Conservation (phyloP, 1,140 invertebrate genomes). For the Drosophila cardini region DNA sequence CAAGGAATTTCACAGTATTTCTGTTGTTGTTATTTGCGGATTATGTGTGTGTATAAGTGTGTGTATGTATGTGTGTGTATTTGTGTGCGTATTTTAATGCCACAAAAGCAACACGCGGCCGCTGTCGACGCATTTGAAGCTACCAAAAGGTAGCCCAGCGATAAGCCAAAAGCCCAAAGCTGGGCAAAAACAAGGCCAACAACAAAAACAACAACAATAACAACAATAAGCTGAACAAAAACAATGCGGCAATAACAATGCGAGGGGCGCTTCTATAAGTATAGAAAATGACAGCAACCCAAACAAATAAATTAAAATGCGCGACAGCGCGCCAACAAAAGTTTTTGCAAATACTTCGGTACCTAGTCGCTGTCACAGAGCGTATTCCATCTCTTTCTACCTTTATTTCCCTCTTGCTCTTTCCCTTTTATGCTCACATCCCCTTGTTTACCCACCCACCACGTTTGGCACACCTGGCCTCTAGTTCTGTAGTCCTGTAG, state of each 20-base stretch:
- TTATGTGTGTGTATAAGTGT: slow-evolving; percentile 45
- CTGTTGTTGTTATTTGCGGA: slow-evolving; percentile 42
- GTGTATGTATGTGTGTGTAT: slow-evolving; percentile 49
- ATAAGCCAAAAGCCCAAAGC: slow-evolving; percentile 61
- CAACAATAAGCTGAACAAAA: slow-evolving; percentile 42
- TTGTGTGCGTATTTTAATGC: slow-evolving; percentile 67
- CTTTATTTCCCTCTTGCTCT: not conserved
- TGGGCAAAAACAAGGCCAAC: slow-evolving; percentile 34
- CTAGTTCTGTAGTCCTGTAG: slow-evolving; percentile 15
- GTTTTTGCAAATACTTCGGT: slow-evolving; percentile 28
- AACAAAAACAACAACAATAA: slow-evolving; percentile 14
- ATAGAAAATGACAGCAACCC: slow-evolving; percentile 75
- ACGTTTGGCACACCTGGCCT: slow-evolving; percentile 13
- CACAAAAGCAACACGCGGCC: slow-evolving; percentile 68
- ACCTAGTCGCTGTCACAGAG: slow-evolving; percentile 16
- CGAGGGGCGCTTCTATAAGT: slow-evolving; percentile 41
- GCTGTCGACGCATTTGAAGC: slow-evolving; percentile 73
- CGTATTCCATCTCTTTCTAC: not conserved
- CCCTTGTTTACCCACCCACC: too few species aligned
- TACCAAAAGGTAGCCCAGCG: slow-evolving; percentile 64
- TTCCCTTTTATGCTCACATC: not conserved
- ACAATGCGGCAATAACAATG: slow-evolving; percentile 67
- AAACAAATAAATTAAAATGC: slow-evolving; percentile 84
- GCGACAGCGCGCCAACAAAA: slow-evolving; percentile 76
- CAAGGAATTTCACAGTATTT: slow-evolving; percentile 82